Percentiles rank a stretch among this genome's conserved stretches.
Conservation (phyloP, 2,797 vertebrate species). For the Neostethus bicornis region DNA sequence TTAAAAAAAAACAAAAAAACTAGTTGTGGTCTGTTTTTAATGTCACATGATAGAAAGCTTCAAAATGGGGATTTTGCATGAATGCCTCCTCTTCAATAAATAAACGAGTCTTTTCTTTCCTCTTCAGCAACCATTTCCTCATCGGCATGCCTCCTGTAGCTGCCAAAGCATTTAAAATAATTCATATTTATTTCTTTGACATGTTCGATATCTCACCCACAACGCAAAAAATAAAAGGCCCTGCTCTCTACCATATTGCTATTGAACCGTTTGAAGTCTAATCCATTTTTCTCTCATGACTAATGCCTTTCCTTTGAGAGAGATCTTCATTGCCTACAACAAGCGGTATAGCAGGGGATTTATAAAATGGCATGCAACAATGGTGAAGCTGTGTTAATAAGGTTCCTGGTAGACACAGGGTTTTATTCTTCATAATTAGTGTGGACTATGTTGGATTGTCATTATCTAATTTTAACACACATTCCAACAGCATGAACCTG, state of each 20-base stretch:
- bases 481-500: slow-evolving; percentile 12
- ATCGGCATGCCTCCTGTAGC: slow-evolving; percentile 21
- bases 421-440: slow-evolving; percentile 29
- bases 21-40: too few species aligned
- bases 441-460: slow-evolving; percentile 4
- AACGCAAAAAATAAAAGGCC: slow-evolving; percentile 48
- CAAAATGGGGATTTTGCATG: too few species aligned
- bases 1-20: not conserved
- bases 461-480: slow-evolving; percentile 20
- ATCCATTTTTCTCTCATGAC: slow-evolving; percentile 63
- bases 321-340: slow-evolving; percentile 45
- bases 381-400: slow-evolving; percentile 15
- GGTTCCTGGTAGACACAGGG: not conserved
- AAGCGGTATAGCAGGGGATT: slow-evolving; percentile 14
- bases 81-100: slow-evolving; percentile 6
- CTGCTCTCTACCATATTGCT: slow-evolving; percentile 35
- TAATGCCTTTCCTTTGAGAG: slow-evolving; percentile 50
- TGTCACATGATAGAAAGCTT: too few species aligned
- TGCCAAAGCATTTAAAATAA: slow-evolving; percentile 45
- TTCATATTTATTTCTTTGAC: slow-evolving; percentile 61
- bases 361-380: slow-evolving; percentile 5
- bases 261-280: slow-evolving; percentile 61
- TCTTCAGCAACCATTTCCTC: slow-evolving; percentile 5
- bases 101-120: slow-evolving; percentile 22
- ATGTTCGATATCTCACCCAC: slow-evolving; percentile 60